Conservation (phyloP, 2,888 invertebrate species). For the Harpagoxenus sublaevis region DNA sequence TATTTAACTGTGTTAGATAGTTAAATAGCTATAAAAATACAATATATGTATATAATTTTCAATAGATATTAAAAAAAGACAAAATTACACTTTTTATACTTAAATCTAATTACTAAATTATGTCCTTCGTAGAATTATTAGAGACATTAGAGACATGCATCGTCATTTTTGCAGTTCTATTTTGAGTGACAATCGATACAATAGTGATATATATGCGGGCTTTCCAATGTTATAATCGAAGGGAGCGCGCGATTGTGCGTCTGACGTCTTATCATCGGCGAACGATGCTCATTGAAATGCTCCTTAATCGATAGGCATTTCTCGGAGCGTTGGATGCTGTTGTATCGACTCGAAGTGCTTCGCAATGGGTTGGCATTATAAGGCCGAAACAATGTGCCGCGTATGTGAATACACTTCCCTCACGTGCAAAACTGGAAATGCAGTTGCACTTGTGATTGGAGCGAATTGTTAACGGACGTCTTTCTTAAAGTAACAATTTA, state of each 20-base stretch:
- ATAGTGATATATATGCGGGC: slow-evolving; percentile 2
- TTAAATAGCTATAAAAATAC: neutral
- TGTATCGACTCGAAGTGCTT: slow-evolving; percentile 31
- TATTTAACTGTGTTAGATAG: too few relatives aligned
- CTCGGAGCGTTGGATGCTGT: neutral
- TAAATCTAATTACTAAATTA: neutral
- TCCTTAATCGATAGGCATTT: slow-evolving; percentile 67
- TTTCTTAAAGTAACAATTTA: neutral
- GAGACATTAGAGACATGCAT: neutral
- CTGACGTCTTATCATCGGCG: slow-evolving; percentile 46
- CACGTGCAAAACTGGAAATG: slow-evolving; percentile 13
- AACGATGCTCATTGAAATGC: slow-evolving; percentile 55
- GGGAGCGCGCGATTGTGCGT: slow-evolving; percentile 25
- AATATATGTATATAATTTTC: neutral
- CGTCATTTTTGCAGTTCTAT: slow-evolving; percentile 21
- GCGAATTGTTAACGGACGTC: slow-evolving; percentile 24
- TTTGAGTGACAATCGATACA: slow-evolving; percentile 38
- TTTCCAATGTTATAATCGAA: slow-evolving; percentile 20
- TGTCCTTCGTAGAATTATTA: neutral
- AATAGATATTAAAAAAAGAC: neutral
- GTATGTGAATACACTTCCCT: slow-evolving; percentile 20
- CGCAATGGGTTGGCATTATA: slow-evolving; percentile 25
- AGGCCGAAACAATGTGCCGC: slow-evolving; percentile 34
- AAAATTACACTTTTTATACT: neutral
- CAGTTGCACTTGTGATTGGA: slow-evolving; percentile 4